phyloP scores from a whole-genome alignment of 2,888 invertebrate genomes.

The Hypomecis punctinalis region DNA sequence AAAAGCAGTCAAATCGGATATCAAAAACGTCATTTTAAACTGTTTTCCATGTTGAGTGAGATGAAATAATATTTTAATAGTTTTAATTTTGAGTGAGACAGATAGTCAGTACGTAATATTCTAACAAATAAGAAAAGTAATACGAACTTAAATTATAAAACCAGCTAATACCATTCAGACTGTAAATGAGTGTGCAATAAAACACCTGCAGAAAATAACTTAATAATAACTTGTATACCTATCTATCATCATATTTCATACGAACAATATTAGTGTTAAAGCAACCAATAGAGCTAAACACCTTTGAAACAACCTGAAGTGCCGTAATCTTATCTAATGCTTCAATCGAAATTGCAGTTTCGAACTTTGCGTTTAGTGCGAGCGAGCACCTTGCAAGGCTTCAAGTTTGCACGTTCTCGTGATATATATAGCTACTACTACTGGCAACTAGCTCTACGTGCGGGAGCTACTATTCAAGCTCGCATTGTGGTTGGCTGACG shows the following conservation, averaged over 20 bases:
- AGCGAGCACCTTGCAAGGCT: slow-evolving; percentile 30
- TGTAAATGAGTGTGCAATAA: too few relatives aligned
- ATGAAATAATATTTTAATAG: too few relatives aligned
- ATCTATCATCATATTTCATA: not conserved
- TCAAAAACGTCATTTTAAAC: too few relatives aligned
- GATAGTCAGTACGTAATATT: too few relatives aligned
- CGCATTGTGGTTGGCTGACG: slow-evolving; percentile 28
- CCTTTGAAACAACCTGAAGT: slow-evolving; percentile 16
- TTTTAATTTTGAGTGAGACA: too few relatives aligned
- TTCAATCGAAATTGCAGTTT: slow-evolving; percentile 32
- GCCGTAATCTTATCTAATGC: slow-evolving; percentile 28
- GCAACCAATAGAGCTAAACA: not conserved
- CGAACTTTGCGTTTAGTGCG: slow-evolving; percentile 28
- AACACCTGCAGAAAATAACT: too few relatives aligned
- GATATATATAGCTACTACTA: slow-evolving; percentile 25
- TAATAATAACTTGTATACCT: not conserved
- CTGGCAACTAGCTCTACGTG: slow-evolving; percentile 17
- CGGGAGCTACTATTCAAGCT: slow-evolving; percentile 7
- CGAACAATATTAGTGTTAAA: not conserved
- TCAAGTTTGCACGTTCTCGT: slow-evolving; percentile 34
- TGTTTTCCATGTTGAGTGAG: too few relatives aligned
- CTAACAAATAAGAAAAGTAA: too few relatives aligned
- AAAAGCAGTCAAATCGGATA: too few relatives aligned
- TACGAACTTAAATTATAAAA: too few relatives aligned
- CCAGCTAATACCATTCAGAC: too few relatives aligned